A percentile compares a stretch with the other conserved stretches of the same genome.
Evolutionary conservation across 2,113 vertebrate species (phyloP).

Genomic region (Setophaga petechia): DNA sequence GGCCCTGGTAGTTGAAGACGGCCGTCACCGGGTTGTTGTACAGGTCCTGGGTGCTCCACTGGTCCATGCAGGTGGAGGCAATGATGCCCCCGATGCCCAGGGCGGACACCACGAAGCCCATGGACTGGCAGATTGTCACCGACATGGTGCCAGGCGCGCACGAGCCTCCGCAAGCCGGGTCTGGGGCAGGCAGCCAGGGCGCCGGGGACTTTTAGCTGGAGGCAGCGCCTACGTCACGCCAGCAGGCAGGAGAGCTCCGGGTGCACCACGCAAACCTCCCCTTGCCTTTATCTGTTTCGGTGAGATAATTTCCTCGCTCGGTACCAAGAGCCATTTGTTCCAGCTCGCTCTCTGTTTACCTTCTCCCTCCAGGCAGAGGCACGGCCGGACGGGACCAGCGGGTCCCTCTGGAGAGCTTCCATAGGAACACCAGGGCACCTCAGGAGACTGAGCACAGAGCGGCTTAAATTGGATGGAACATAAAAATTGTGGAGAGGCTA

Average conservation of each 20-base stretch:
- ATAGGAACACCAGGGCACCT: rapidly evolving
- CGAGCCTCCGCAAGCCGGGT: background rate
- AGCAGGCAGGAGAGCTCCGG: background rate
- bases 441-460: background rate
- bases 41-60: conserved; percentile 89
- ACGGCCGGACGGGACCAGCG: rapidly evolving
- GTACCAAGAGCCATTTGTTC: conserved; percentile 81
- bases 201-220: conserved; percentile 64
- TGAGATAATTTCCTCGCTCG: conserved; percentile 71
- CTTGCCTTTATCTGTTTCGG: conserved; percentile 69
- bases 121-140: conserved; percentile 83
- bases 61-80: conserved; percentile 86
- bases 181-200: conserved; percentile 27
- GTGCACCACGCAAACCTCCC: conserved; percentile 20
- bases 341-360: conserved; percentile 71
- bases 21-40: conserved; percentile 84
- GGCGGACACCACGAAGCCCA: conserved; percentile 83
- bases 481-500: background rate
- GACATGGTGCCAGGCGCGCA: conserved; percentile 65
- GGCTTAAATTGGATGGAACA: rapidly evolving
- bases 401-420: background rate
- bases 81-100: conserved; percentile 81
- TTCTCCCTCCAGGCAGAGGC: conserved; percentile 62
- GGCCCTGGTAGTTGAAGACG: conserved; percentile 85
- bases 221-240: conserved; percentile 61